Evolutionary conservation across 2,888 invertebrate genomes (phyloP), one percentile per base, ranked within the genome.

Genomic region (Nomada ferruginata): DNA sequence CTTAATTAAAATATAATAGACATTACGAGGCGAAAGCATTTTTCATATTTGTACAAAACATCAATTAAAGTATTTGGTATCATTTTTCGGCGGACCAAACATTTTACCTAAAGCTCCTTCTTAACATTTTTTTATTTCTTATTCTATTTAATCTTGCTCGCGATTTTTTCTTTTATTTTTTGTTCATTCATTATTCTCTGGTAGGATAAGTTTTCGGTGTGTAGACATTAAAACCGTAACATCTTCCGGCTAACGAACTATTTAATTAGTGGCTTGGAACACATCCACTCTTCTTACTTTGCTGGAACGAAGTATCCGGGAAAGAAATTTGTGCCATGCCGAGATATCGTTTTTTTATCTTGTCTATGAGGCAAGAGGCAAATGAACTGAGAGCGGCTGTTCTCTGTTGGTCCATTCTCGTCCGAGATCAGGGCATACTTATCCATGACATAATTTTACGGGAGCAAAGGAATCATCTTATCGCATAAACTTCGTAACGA

Each of bases 171-270:
- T 29, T 47, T 64, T 44, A 53, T 50, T 78, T 73, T 61, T 53
- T 10, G 44, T 18, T 26, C 23, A 47, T 36, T 36, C 36, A 36
- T 36, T 36, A 36, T 36, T 36, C 36, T 11, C 13, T 26, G n/a
- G 10, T 7, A 57, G 57, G 47, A 53, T 79, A 83, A 83, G 47
- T 82, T 70, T 60, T 70, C 11, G 57, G 73, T 71, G 26, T 68
- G 15, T 76, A 23, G 84, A 84, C 61, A 69, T 23, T 57, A 26
- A 36, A 26, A 57, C 2, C 4, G 18, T 63, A 23, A 53, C 29
- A 47, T 44, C 29, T 47, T 55, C 53, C 36, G n/a, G 36, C 36
- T 42, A 53, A 23, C 60, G n/a, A 50, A 50, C 13, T 18, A 15
- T 59, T 70, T 47, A 2, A 13, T 50, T 26, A 36, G 9, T 53